Conservation (phyloP, 2,113 vertebrate genomes). For the Pandion haliaetus region DNA sequence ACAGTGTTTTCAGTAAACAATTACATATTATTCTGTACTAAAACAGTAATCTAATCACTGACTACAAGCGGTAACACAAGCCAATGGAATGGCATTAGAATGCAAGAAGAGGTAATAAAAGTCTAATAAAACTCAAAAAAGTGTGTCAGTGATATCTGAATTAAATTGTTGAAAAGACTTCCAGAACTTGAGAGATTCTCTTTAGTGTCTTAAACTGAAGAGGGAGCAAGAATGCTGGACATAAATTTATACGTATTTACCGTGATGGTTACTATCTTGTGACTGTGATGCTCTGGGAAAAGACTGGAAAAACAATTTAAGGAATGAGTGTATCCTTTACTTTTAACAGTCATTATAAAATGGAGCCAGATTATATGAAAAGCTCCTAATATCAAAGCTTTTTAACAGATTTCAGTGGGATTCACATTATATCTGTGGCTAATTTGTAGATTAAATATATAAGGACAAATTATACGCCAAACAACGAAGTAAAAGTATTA, state of each 20-base stretch:
- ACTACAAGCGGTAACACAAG: neutral
- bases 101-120: neutral
- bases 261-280: neutral
- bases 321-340: neutral
- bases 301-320: neutral
- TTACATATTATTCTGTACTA: neutral
- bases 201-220: neutral
- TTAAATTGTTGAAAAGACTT: neutral
- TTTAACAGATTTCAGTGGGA: neutral
- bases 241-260: neutral
- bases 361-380: neutral
- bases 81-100: neutral
- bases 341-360: neutral
- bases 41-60: neutral
- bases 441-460: neutral
- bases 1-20: neutral
- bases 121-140: neutral
- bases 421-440: neutral
- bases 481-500: neutral
- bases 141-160: neutral
- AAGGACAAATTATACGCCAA: neutral
- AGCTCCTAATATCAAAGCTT: neutral
- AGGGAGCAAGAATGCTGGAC: neutral
- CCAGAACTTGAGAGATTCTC: neutral
- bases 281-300: neutral